Evolutionary conservation across 2,797 vertebrate species (phyloP).

Genomic region (Crocodylus rhombifer): DNA sequence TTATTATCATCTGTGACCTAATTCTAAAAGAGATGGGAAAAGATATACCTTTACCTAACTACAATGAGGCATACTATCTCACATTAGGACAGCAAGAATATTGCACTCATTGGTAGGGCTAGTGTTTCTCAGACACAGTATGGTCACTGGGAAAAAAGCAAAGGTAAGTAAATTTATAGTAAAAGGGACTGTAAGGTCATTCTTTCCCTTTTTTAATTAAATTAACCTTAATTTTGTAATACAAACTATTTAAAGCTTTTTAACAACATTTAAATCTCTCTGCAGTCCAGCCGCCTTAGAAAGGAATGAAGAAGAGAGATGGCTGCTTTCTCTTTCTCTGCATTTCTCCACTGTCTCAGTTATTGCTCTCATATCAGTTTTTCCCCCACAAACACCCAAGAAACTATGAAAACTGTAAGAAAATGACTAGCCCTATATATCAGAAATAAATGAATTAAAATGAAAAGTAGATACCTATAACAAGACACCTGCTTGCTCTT

Average conservation of each 20-base stretch:
- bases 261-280: neutral
- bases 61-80: neutral
- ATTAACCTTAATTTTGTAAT: neutral
- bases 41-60: neutral
- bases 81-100: neutral
- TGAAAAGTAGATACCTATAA: neutral
- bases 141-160: neutral
- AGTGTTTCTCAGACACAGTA: neutral
- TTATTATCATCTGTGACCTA: too few species aligned
- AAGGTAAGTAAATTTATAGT: fast-evolving
- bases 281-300: neutral
- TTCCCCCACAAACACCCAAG: neutral
- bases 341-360: neutral
- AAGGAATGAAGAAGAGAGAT: neutral
- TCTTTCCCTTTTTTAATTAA: neutral
- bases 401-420: neutral
- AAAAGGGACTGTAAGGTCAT: neutral
- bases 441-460: neutral
- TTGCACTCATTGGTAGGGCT: neutral
- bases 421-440: neutral
- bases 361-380: neutral
- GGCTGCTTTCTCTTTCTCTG: neutral
- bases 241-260: neutral
- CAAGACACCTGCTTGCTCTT: neutral
- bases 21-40: neutral